Evolutionary conservation across 2,113 vertebrate genomes (phyloP), one percentile per base, ranked within the genome.

Genomic region (Megaceryle torquata): DNA sequence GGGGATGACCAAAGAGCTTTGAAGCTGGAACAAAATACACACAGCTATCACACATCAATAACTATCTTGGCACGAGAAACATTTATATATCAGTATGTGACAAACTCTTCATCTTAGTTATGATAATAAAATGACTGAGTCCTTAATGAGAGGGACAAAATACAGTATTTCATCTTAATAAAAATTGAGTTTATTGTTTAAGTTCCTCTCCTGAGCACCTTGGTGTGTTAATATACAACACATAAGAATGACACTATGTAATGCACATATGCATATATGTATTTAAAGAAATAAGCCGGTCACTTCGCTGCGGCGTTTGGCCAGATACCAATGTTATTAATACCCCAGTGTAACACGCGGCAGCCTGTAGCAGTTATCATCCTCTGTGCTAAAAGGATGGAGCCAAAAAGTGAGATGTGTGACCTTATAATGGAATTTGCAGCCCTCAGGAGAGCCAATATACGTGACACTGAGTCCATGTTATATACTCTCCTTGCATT

Each of bases 21-120:
- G 77, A 88, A 94, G 69, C 54, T 91, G 68, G 25, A 95, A 90
- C 44, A 88, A 91, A 89, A 90, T 17, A 93, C 22, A 67, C 37
- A 28, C 3, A 24, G 57, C 37, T 50, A 51, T 82, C 84, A 89
- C 37, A 84, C 64, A 82, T 15, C 13, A 63, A 50, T 21, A 87
- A 80, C 54, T 84, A 46, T 56, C 41, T 82, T 90, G 71, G 88
- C 72, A 91, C 64, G 14, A 51, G 59, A 46, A 81, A 71, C n/a
- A 69, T 77, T 91, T 80, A 41, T 35, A 5, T 57, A 86, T 43
- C 86, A 88, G 80, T 51, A 75, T 22, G 53, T 29, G 68, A 71
- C 69, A 93, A 68, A 68, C 35, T 60, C 50, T 43, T 78, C 15
- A 37, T 53, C 41, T 74, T 41, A 59, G 5, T 4, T 31, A 44